Base-by-base conservation (phyloP, 2,797 vertebrate species). In the Enteromius mattozi region DNA sequence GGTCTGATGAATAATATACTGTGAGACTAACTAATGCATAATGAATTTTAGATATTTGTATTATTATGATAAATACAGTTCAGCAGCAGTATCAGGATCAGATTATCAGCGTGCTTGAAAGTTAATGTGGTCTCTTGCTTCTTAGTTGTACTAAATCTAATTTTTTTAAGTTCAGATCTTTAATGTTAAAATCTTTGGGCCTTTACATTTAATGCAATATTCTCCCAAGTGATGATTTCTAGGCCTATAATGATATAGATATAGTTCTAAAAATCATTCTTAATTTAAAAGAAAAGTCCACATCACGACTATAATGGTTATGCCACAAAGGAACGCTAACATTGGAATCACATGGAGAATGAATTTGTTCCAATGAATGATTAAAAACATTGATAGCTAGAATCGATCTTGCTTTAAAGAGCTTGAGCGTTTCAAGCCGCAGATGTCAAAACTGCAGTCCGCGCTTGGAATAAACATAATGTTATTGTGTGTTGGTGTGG, bases 1-100 rank as follows among this genome's bases (percentile, higher is more conserved):
- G 30, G 40, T 61, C 27, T 8, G 19, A 59, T 69, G 6, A 24
- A 47, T 30, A 49, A 37, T 47, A 12, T 54, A 70, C 33, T 77
- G 65, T 82, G 66, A 78, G 14, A 86, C 14, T 56, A 61, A 78
- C 51, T 27, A 24, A 69, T n/a, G n/a, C 49, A 17, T 6, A 12
- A 70, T 21, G 59, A 37, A 42, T 45, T 80, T 61, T 24, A 40
- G 40, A 35, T 66, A 51, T 77, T 10, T 61, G 63, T 63, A 13
- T 6, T 59, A 14, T 16, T n/a, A 24, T 80, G 68, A 66, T 63
- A 54, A 8, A 61, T 42, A 35, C 69, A 63, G 49, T 83, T n/a
- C 63, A 33, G 56, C 6, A 30, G 3, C 33, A n/a, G 13, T 59
- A 77, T 33, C 33, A 59, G 6, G 13, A 6, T 59, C 33, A 24